Evolutionary conservation across 2,888 invertebrate genomes (phyloP).

Genomic region (Drosophila ochracea): DNA sequence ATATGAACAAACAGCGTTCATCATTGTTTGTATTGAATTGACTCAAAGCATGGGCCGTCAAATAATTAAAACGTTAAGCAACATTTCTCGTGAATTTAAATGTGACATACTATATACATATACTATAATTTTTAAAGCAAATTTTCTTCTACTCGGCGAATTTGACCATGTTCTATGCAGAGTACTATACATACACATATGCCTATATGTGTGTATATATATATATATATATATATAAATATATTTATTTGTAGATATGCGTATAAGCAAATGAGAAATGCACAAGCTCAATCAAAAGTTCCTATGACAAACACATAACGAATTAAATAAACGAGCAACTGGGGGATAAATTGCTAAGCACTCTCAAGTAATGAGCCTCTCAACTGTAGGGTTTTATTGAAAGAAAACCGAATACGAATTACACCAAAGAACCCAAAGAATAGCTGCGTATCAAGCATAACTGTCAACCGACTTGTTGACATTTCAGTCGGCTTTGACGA

Average conservation of each 20-base stretch:
- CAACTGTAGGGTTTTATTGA: constrained; percentile 17
- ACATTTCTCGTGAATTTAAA: constrained; percentile 1
- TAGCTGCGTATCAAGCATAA: constrained; percentile 29
- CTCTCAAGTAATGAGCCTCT: constrained; percentile 14
- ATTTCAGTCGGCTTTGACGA: constrained; percentile 58
- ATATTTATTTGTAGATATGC: constrained; percentile 3
- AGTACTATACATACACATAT: constrained; percentile 2
- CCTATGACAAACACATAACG: constrained; percentile 24
- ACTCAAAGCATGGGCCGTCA: not conserved
- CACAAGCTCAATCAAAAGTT: constrained; percentile 54
- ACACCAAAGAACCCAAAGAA: constrained; percentile 8
- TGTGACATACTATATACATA: not conserved
- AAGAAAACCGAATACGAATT: constrained; percentile 19
- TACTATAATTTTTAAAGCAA: constrained; percentile 15
- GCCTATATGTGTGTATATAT: constrained; percentile 5
- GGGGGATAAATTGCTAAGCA: constrained; percentile 12
- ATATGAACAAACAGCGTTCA: constrained; percentile 9
- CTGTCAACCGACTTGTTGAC: constrained; percentile 72
- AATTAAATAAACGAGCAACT: constrained; percentile 39
- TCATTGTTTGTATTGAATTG: constrained; percentile 1
- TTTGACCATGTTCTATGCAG: not conserved
- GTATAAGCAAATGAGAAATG: constrained; percentile 34
- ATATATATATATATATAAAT: constrained; percentile 3
- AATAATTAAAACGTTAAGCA: not conserved
- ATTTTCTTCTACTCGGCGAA: constrained; percentile 4